phyloP scores from a whole-genome alignment of 1,140 invertebrate species.

The Adoxophyes honmai region DNA sequence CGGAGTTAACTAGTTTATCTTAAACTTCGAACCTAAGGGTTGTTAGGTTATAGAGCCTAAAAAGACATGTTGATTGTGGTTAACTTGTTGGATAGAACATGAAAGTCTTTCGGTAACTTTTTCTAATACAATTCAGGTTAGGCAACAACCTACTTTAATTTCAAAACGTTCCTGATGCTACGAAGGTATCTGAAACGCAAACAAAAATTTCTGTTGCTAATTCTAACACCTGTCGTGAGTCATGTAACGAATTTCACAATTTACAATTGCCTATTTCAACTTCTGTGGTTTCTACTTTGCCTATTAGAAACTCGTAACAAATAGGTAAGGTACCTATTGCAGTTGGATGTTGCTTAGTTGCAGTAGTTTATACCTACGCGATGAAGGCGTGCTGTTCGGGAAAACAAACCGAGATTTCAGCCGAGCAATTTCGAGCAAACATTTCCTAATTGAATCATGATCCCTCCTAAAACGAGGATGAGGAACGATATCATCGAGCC shows the following conservation, averaged over 20 bases:
- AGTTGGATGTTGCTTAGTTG: conserved; percentile 3
- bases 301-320: conserved; percentile 4
- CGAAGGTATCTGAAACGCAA: too few relatives aligned
- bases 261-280: conserved; percentile 9
- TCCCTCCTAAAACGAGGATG: not conserved
- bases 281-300: conserved; percentile 3
- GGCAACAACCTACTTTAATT: too few relatives aligned
- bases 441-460: not conserved
- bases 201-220: not conserved
- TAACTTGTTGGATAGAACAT: too few relatives aligned
- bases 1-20: too few relatives aligned
- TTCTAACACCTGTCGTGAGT: conserved; percentile 5
- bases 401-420: not conserved
- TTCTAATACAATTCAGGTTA: too few relatives aligned
- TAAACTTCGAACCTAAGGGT: too few relatives aligned
- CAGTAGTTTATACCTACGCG: not conserved
- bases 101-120: too few relatives aligned
- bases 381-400: not conserved
- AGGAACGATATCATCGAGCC: not conserved
- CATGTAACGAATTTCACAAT: conserved; percentile 9
- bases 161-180: too few relatives aligned
- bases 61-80: too few relatives aligned
- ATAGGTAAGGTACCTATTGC: not conserved
- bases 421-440: not conserved
- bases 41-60: too few relatives aligned